Evolutionary conservation across 2,797 vertebrate genomes (phyloP), one percentile per base, ranked within the genome.

Genomic region (Alosa sapidissima): DNA sequence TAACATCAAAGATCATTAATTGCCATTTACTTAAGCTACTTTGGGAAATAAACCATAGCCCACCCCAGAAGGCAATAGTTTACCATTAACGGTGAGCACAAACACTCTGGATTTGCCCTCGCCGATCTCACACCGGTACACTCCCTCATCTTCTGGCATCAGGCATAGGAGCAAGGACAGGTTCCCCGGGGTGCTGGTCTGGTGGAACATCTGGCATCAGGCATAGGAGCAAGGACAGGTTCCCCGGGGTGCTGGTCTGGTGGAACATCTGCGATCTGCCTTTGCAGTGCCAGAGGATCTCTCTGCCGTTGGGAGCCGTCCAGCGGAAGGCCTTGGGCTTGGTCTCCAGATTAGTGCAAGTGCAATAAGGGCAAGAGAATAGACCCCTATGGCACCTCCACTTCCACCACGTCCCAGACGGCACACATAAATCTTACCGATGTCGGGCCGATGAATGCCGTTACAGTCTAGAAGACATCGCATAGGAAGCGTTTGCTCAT

Each of bases 261-360:
- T 33, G 49, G 28, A 51, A 60, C 75, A 33, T 14, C 54, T 75
- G 8, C n/a, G 81, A 33, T 41, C 52, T 84, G 36, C 36, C 36
- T 75, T 16, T 75, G 68, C 75, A 75, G 68, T 75, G 68, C 68
- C 68, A 75, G 68, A 41, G 36, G 36, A 75, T 14, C 68, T 75
- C 68, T 75, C 68, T 75, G 68, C 36, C 36, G 13, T 45, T 75
- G 4, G 68, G 68, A 5, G 36, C 33, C 14, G 14, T 75, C 68
- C 68, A 75, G 16, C 36, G 68, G 16, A 75, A 75, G 14, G 14
- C 7, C 68, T 45, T 41, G 68, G 68, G 68, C 16, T 75, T 75
- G 14, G 68, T 41, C 14, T 75, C 33, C 36, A 45, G 36, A 45
- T 16, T 75, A 16, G 36, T 75, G 36, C 68, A 75, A 7, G 36